Evolutionary conservation across 2,888 invertebrate species (phyloP), one percentile per base, ranked within the genome.

Genomic region (Drosophila merina): DNA sequence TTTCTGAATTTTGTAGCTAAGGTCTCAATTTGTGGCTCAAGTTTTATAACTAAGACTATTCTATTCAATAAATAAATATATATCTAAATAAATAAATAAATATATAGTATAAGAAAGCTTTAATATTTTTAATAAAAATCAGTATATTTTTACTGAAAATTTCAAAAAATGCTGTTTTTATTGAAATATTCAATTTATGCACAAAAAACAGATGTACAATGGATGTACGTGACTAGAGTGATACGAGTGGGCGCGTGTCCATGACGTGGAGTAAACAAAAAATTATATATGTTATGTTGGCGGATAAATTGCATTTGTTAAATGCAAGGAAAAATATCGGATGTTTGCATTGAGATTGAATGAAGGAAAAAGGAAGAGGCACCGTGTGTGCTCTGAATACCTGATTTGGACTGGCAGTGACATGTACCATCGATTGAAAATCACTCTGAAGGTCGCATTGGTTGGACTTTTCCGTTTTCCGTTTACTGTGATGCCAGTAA

Each of bases 221-320:
- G 12, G 36, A 52, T 14, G 59, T 56, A 80, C 84, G 80, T 80
- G 80, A 83, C 84, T 71, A 68, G 74, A 74, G 77, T 75, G 67
- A 64, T 71, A 72, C 72, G 67, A 68, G n/a, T 28, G 28, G 12
- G 20, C 7, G 56, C 56, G 56, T 56, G 47, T 33, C 55, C 33
- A 26, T n/a, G 25, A 55, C 20, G 44, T 42, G 57, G 72, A 33
- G 52, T 40, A 66, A 80, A 84, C 60, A 63, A 76, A 36, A 12
- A 63, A 72, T 45, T 36, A 54, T 14, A 58, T 51, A 50, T 54
- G 38, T 57, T 30, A 50, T 54, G 38, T 57, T 30, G 52, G 38
- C 48, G 54, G 60, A 56, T 55, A 75, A 77, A 77, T 69, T 69
- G 45, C 72, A 70, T 76, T 76, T 57, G 66, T 78, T 74, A 72